Evolutionary conservation across 2,888 invertebrate genomes (phyloP).

Genomic region (Hipparchia semele): DNA sequence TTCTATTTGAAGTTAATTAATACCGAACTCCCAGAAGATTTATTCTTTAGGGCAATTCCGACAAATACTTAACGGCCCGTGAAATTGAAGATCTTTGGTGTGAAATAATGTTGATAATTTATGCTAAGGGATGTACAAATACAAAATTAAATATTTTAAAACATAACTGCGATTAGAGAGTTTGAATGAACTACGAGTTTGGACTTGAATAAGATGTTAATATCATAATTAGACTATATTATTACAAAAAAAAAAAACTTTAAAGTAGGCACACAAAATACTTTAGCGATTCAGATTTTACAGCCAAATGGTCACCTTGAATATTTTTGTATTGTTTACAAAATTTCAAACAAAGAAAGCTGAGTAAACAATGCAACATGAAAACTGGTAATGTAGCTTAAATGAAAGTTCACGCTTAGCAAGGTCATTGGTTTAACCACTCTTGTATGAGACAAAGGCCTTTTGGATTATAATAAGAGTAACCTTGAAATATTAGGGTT

Average conservation of each 20-base stretch:
- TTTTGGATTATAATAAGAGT: neutral
- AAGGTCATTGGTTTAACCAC: slow-evolving; percentile 1
- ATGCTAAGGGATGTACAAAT: neutral
- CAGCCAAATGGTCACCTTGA: slow-evolving; percentile 3
- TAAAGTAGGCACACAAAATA: neutral
- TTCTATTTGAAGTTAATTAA: slow-evolving; percentile 45
- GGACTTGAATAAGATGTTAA: neutral
- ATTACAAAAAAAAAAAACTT: neutral
- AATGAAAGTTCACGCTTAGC: neutral
- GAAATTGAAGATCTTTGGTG: slow-evolving; percentile 44
- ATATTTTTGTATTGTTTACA: neutral
- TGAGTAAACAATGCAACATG: slow-evolving; percentile 9
- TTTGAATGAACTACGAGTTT: too few relatives aligned
- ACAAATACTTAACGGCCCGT: slow-evolving; percentile 50
- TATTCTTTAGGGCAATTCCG: slow-evolving; percentile 49
- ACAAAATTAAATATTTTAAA: neutral
- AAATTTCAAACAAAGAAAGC: slow-evolving; percentile 10
- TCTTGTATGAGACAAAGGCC: slow-evolving; percentile 3
- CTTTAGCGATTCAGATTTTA: neutral
- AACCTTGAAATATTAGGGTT: neutral
- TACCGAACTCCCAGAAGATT: slow-evolving; percentile 34
- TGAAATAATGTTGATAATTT: neutral
- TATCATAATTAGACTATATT: neutral
- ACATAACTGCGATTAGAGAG: too few relatives aligned
- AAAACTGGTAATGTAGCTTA: neutral